Conservation (phyloP, 2,888 invertebrate genomes). For the Yponomeuta evonymella region DNA sequence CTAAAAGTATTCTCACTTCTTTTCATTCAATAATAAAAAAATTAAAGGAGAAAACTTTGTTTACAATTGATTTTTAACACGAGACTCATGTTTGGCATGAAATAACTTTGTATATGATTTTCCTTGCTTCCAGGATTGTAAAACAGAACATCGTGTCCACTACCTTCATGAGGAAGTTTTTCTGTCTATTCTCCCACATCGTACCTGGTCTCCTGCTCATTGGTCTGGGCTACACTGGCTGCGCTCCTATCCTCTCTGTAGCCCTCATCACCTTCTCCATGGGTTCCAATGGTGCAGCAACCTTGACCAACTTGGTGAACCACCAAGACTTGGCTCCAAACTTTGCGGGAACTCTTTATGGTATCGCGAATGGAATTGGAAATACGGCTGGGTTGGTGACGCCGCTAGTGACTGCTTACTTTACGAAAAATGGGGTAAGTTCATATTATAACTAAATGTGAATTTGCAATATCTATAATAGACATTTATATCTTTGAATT, state of each 20-base stretch:
- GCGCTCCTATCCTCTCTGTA: slow-evolving; percentile 78
- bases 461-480: too few relatives aligned
- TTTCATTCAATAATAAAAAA: too few relatives aligned
- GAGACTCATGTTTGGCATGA: too few relatives aligned
- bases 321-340: slow-evolving; percentile 87
- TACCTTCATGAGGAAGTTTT: slow-evolving; percentile 79
- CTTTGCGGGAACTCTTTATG: slow-evolving; percentile 85
- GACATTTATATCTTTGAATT: too few relatives aligned
- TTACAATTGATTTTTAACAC: too few relatives aligned
- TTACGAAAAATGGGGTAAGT: slow-evolving; percentile 76
- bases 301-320: slow-evolving; percentile 77
- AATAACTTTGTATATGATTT: neutral
- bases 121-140: slow-evolving; percentile 56
- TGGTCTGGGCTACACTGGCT: slow-evolving; percentile 76
- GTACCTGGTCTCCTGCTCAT: slow-evolving; percentile 71
- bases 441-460: too few relatives aligned
- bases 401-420: slow-evolving; percentile 81
- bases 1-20: too few relatives aligned
- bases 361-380: slow-evolving; percentile 84
- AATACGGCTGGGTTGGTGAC: slow-evolving; percentile 84
- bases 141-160: slow-evolving; percentile 62
- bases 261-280: slow-evolving; percentile 81
- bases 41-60: too few relatives aligned
- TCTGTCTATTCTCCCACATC: slow-evolving; percentile 79
- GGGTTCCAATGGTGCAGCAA: slow-evolving; percentile 80